Evolutionary conservation across 1,140 invertebrate species (phyloP).

Genomic region (Eriosoma lanigerum): DNA sequence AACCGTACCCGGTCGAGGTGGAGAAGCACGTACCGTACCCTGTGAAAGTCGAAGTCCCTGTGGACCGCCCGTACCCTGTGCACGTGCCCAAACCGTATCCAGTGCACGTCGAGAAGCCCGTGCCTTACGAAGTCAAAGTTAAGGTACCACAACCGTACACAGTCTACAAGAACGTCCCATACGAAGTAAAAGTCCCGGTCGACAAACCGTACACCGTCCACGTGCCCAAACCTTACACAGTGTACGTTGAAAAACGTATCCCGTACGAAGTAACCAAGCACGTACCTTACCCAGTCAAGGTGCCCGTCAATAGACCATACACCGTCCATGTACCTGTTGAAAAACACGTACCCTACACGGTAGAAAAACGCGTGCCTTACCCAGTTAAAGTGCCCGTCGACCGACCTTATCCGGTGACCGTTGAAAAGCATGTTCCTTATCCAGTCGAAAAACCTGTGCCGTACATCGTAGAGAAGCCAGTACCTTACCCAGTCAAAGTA

Average conservation of each 20-base stretch:
- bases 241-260: constrained; percentile 61
- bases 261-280: constrained; percentile 74
- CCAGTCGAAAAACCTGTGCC: constrained; percentile 61
- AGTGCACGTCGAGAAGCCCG: constrained; percentile 57
- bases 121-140: constrained; percentile 60
- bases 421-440: constrained; percentile 61
- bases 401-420: constrained; percentile 41
- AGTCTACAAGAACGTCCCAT: constrained; percentile 6
- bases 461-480: constrained; percentile 68
- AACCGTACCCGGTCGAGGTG: constrained; percentile 52
- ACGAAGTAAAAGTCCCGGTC: constrained; percentile 26
- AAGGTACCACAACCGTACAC: constrained; percentile 33
- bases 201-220: constrained; percentile 28
- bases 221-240: constrained; percentile 63
- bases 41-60: constrained; percentile 53
- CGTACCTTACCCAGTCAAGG: constrained; percentile 68
- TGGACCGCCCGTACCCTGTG: constrained; percentile 55
- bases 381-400: constrained; percentile 47
- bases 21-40: constrained; percentile 54
- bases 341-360: constrained; percentile 65
- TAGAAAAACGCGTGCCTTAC: constrained; percentile 54
- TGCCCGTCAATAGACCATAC: constrained; percentile 58
- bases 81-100: constrained; percentile 57
- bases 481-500: constrained; percentile 64
- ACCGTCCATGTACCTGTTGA: constrained; percentile 65